Base-by-base conservation (phyloP, 2,797 vertebrate species). In the Gallinago nigripennis region DNA sequence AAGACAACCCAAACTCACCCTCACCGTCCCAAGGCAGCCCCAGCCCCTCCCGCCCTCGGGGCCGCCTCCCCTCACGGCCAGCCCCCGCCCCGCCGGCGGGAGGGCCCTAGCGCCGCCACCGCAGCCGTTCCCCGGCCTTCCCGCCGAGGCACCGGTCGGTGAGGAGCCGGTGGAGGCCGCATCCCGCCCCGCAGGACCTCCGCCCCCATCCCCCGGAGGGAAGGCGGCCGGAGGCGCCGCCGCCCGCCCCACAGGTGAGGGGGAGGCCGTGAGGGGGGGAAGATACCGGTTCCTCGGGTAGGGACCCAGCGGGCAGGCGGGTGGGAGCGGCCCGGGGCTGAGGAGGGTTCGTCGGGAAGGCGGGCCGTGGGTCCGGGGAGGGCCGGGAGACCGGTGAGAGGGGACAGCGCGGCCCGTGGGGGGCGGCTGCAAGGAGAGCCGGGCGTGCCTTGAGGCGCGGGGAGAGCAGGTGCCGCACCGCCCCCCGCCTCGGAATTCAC, bases 1-100 rank as follows among this genome's bases (percentile, higher is more conserved):
- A n/a, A 20, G 30, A 11, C 1, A 21, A 9, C 23, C 4, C 0
- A 1, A n/a, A 18, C 2, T 14, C 37, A 2, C 0, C 15, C 14
- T 11, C 27, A 23, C 15, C 4, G 1, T 2, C 15, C 39, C 20
- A 7, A 4, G 5, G 20, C 20, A 7, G 27, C 23, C 19, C 6
- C 37, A 4, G 39, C 53, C 1, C 37, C 16, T n/a, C 54, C 82
- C 64, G n/a, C 72, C n/a, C 35, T 17, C 33, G 5, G 57, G 9
- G 33, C 33, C 57, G 6, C 33, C 57, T 27, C 16, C 57, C 33
- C 33, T 39, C 16, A 17, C 9, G 35, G 24, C 37, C 60, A 43
- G 39, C 39, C 28, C 28, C 57, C 58, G 58, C 33, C 58, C 16
- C 35, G 24, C 31, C 53, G 31, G 31, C 54, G 54, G 54, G 54